phyloP scores from a whole-genome alignment of 2,113 vertebrate species.

The Oriolus oriolus region DNA sequence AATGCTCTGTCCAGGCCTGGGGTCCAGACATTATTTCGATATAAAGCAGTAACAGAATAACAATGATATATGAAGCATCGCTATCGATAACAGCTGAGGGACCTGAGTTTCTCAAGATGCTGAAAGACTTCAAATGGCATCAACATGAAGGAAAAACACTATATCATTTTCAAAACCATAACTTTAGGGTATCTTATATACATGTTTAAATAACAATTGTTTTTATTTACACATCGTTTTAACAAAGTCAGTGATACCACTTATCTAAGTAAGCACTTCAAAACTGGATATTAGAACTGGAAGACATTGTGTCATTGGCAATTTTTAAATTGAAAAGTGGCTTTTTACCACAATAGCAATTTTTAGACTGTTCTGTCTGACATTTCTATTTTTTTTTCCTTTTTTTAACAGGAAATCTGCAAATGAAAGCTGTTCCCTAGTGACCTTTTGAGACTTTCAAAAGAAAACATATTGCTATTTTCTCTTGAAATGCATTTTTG shows the following conservation, averaged over 20 bases:
- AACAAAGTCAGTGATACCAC: background rate
- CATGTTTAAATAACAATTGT: background rate
- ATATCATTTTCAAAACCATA: background rate
- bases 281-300: background rate
- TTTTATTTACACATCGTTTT: background rate
- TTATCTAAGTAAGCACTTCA: background rate
- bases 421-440: background rate
- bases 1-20: background rate
- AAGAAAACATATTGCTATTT: background rate
- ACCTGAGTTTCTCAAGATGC: background rate
- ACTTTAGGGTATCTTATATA: background rate
- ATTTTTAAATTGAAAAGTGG: background rate
- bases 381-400: background rate
- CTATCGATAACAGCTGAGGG: background rate
- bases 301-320: background rate
- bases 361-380: background rate
- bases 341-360: constrained; percentile 3
- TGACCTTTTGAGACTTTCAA: background rate
- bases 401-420: background rate
- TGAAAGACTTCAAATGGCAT: background rate
- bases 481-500: background rate
- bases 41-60: background rate
- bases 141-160: background rate
- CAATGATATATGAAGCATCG: rapidly evolving
- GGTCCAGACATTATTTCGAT: background rate